Base-by-base conservation (phyloP, 2,797 vertebrate species). In the Sebastes elongatus region DNA sequence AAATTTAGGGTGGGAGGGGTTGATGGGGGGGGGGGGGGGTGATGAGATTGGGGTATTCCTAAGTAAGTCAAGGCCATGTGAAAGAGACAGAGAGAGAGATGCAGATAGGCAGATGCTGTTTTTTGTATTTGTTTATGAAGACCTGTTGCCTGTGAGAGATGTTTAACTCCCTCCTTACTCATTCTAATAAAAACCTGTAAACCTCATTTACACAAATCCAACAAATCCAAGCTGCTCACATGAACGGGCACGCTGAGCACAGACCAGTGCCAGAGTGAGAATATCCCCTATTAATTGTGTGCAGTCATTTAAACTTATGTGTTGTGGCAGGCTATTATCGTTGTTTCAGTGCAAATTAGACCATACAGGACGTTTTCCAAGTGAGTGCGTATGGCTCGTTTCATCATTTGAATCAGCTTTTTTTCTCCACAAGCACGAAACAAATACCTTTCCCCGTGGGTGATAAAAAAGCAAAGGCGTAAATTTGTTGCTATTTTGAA, bases 31-130 rank as follows among this genome's bases (percentile, higher is more conserved):
- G 32, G 32, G 9, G 4, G 33, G 35, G 35, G 11, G 71, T 78
- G 83, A 86, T 84, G 84, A 84, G 84, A 88, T 83, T 86, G 88
- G 90, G 88, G 77, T 82, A 74, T 88, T 93, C 85, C 88, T 83
- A 62, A 88, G 72, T 88, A 88, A 87, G 74, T 79, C 83, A 75
- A 84, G 80, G 81, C 81, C 86, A 71, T 32, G 71, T 84, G 80
- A 86, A 77, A 75, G 56, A 74, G 70, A 20, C 18, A 60, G 49
- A 6, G 63, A 38, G 63, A 38, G 59, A 67, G 80, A 81, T 71
- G 69, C 10, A 71, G 32, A 77, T 23, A 49, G 63, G 69, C 22
- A 68, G 66, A 81, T 10, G 63, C 35, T 10, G 52, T 55, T 49
- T 60, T 35, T 32, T 49, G 11, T 35, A 1, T 57, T 64, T 42